Evolutionary conservation across 2,797 vertebrate genomes (phyloP).

Genomic region (Yasuhikotakia modesta): DNA sequence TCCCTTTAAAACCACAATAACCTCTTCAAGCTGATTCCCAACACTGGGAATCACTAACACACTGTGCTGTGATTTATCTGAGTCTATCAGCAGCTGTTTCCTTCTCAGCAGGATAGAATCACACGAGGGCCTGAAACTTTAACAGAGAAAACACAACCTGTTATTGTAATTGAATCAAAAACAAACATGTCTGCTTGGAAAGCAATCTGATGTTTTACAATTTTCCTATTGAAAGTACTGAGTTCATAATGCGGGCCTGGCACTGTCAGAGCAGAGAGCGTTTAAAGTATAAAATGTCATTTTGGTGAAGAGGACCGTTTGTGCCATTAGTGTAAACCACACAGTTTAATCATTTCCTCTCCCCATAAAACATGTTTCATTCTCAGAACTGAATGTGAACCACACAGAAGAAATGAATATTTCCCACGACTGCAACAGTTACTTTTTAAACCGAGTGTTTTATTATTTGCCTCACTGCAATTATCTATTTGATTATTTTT

Average conservation of each 20-base stretch:
- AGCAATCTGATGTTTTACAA: constrained; percentile 48
- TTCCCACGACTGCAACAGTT: constrained; percentile 6
- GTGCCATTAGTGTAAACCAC: constrained; percentile 6
- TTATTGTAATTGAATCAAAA: constrained; percentile 60
- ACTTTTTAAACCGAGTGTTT: neutral
- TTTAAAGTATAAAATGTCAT: constrained; percentile 21
- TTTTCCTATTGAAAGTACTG: constrained; percentile 41
- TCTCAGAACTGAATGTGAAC: neutral
- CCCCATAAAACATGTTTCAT: neutral
- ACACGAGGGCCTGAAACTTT: constrained; percentile 51
- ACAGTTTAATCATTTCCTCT: constrained; percentile 20
- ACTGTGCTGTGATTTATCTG: constrained; percentile 69
- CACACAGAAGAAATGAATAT: neutral
- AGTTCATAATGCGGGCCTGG: constrained; percentile 15
- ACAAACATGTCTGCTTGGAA: constrained; percentile 46
- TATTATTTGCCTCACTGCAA: neutral
- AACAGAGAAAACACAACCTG: constrained; percentile 53
- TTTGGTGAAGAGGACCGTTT: neutral
- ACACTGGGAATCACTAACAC: constrained; percentile 58
- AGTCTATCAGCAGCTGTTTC: constrained; percentile 60
- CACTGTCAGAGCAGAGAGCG: neutral
- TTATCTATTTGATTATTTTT: neutral
- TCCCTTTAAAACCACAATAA: constrained; percentile 16
- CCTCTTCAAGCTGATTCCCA: constrained; percentile 41
- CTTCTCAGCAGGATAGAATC: constrained; percentile 49